Evolutionary conservation across 2,113 vertebrate species (phyloP).

Genomic region (Alaudala cheleensis): DNA sequence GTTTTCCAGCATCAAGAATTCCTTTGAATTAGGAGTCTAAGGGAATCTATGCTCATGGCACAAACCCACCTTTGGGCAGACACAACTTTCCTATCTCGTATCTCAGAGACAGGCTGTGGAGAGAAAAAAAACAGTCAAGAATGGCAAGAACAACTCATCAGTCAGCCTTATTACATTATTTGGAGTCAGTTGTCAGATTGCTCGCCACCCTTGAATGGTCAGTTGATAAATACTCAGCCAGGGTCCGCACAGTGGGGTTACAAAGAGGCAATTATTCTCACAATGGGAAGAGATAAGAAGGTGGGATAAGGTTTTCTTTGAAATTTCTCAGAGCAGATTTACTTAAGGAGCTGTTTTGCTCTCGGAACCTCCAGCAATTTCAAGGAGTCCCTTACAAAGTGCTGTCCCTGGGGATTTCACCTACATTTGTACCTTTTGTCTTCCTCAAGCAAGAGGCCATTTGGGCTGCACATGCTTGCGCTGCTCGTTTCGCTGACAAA

Average conservation of each 20-base stretch:
- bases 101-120: background rate
- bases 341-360: background rate
- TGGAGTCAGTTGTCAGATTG: background rate
- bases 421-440: background rate
- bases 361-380: background rate
- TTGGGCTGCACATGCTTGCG: accelerated
- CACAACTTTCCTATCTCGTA: background rate
- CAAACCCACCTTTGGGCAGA: background rate
- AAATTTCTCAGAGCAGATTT: background rate
- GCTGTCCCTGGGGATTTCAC: background rate
- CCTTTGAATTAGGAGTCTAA: background rate
- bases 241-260: background rate
- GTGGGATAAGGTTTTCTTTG: background rate
- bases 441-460: background rate
- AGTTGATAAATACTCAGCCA: background rate
- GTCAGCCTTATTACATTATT: background rate
- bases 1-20: background rate
- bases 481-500: background rate
- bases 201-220: background rate
- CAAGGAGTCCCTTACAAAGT: background rate
- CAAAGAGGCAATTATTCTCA: background rate
- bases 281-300: background rate
- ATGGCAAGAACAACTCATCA: background rate
- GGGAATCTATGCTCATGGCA: background rate
- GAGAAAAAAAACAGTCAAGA: background rate